These are phyloP conservation scores for Rhynchophorus ferrugineus DNA, from an alignment of 1,140 invertebrate species.

Conservation along the genomic window DNA sequence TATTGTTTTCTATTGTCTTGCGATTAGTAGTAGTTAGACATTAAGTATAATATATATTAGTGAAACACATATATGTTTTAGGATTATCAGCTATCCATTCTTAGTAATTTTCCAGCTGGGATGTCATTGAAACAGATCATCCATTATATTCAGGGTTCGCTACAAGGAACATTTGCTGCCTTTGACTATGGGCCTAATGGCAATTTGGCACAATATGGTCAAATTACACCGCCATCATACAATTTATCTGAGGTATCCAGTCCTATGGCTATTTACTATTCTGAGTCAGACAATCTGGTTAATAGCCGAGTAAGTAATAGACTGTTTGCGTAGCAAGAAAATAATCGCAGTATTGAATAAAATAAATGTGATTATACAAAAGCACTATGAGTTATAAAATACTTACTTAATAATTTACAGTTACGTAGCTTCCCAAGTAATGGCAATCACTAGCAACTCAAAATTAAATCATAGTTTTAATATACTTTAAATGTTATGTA, in stretches of 20 bases:
- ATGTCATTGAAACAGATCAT: slow-evolving; percentile 15
- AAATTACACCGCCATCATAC: slow-evolving; percentile 11
- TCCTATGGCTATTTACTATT: slow-evolving; percentile 20
- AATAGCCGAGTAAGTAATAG: slow-evolving; percentile 28
- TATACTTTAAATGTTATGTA: neutral
- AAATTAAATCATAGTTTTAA: neutral
- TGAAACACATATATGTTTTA: no score
- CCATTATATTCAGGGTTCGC: slow-evolving; percentile 17
- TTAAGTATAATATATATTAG: no score
- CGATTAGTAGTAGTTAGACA: no score
- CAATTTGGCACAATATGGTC: slow-evolving; percentile 9
- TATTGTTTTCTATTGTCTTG: no score
- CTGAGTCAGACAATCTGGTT: slow-evolving; percentile 15
- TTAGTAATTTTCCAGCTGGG: slow-evolving; percentile 11
- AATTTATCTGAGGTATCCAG: slow-evolving; percentile 19
- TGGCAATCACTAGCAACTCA: no score
- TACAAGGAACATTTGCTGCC: slow-evolving; percentile 4
- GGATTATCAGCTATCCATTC: slow-evolving; percentile 2
- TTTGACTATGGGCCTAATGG: slow-evolving; percentile 10
- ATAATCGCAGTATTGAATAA: slow-evolving; percentile 24
- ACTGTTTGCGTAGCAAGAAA: neutral
- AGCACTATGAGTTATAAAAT: no score
- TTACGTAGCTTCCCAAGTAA: neutral
- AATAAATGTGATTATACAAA: neutral
- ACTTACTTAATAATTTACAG: neutral